Percentiles rank a stretch among this genome's conserved stretches.
Conservation (phyloP, 2,113 vertebrate genomes). For the Hydrochoerus hydrochaeris region DNA sequence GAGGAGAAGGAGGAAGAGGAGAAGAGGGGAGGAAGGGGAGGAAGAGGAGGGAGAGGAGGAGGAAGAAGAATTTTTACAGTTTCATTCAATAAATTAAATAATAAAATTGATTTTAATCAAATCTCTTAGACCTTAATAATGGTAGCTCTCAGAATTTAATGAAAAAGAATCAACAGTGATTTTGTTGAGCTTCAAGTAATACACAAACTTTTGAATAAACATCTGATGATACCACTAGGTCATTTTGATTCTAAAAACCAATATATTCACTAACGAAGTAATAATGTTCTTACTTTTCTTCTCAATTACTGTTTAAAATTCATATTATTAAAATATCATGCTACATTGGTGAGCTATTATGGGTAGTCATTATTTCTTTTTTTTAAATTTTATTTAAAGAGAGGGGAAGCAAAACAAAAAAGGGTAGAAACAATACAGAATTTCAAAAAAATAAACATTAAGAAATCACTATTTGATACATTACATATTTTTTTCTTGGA, state of each 20-base stretch:
- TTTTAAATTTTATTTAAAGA: too few species aligned
- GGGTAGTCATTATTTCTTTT: too few species aligned
- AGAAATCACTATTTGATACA: too few species aligned
- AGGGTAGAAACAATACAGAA: too few species aligned
- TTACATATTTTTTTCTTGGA: too few species aligned
- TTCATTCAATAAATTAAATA: conserved; percentile 39
- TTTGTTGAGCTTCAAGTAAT: conserved; percentile 38
- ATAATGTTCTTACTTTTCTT: conserved; percentile 62
- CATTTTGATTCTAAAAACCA: conserved; percentile 61
- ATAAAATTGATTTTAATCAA: conserved; percentile 40
- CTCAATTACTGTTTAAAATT: conserved; percentile 74
- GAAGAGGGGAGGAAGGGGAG: too few species aligned
- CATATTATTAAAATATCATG: conserved; percentile 63
- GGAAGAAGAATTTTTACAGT: background rate
- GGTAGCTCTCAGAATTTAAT: conserved; percentile 29
- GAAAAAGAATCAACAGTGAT: conserved; percentile 58
- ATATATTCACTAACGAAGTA: conserved; percentile 71
- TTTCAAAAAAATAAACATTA: too few species aligned
- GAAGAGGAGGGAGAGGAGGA: too few species aligned
- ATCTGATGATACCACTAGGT: conserved; percentile 41
- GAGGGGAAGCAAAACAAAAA: too few species aligned
- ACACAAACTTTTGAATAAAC: conserved; percentile 58
- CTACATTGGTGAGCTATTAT: conserved; percentile 62
- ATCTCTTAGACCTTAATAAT: conserved; percentile 15
- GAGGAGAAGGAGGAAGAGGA: too few species aligned